phyloP scores from a whole-genome alignment of 2,797 vertebrate genomes.

The Aulostomus chinensis region DNA sequence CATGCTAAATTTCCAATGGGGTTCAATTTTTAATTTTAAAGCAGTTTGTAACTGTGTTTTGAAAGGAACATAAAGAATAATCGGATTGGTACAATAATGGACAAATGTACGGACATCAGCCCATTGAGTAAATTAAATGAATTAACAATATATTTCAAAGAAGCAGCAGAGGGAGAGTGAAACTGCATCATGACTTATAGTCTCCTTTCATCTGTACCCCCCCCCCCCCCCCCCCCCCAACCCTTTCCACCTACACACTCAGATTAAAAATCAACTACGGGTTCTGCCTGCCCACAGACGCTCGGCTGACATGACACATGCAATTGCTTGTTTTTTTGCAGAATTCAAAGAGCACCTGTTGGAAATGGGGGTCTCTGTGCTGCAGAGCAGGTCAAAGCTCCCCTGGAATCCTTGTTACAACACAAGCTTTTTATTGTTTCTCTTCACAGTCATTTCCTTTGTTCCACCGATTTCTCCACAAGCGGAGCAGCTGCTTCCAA shows the following conservation, averaged over 20 bases:
- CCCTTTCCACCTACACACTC: not conserved
- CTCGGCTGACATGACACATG: conserved; percentile 30
- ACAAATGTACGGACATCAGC: too few relatives aligned
- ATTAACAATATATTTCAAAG: too few relatives aligned
- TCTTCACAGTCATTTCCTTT: conserved; percentile 2
- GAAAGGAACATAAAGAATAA: too few relatives aligned
- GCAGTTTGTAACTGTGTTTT: too few relatives aligned
- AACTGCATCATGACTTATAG: too few relatives aligned
- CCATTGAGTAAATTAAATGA: too few relatives aligned
- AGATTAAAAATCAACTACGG: not conserved
- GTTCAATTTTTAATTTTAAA: too few relatives aligned
- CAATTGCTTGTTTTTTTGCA: conserved; percentile 9
- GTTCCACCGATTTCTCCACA: not conserved
- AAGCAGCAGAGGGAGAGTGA: not conserved
- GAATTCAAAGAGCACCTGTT: conserved; percentile 13
- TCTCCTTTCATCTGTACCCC: conserved; percentile 1
- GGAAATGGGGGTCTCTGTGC: not conserved
- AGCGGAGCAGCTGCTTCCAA: conserved; percentile 8
- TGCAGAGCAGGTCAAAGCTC: conserved; percentile 4
- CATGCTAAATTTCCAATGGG: too few relatives aligned
- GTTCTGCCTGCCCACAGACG: not conserved
- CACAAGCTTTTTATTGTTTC: not conserved
- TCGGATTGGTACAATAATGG: too few relatives aligned
- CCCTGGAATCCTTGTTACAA: conserved; percentile 17
- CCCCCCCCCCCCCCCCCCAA: not conserved